Percentiles rank a stretch among this genome's conserved stretches.
Conservation (phyloP, 1,140 invertebrate genomes). For the Scaptomyza graminum region DNA sequence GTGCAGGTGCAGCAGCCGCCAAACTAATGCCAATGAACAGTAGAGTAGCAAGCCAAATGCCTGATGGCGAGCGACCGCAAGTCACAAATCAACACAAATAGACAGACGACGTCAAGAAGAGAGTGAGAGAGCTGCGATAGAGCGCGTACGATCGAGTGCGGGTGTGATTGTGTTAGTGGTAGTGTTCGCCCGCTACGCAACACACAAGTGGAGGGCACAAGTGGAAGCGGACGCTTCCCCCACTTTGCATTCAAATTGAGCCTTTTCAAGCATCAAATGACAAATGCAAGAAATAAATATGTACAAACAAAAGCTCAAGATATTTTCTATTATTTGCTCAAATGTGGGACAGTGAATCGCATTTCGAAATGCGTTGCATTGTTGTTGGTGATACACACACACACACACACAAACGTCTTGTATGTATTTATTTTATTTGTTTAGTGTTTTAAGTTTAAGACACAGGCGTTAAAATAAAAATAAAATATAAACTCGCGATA, state of each 20-base stretch:
- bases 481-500: conserved; percentile 32
- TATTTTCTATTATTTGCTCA: conserved; percentile 52
- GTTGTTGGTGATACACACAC: conserved; percentile 28
- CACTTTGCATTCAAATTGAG: conserved; percentile 44
- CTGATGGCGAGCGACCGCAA: conserved; percentile 25
- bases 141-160: conserved; percentile 9
- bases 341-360: conserved; percentile 53
- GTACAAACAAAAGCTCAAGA: conserved; percentile 43
- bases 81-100: conserved; percentile 60
- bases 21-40: conserved; percentile 71
- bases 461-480: conserved; percentile 42
- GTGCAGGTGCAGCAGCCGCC: conserved; percentile 55
- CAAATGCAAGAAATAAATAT: conserved; percentile 14
- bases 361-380: conserved; percentile 45
- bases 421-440: conserved; percentile 34
- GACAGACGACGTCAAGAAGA: conserved; percentile 22
- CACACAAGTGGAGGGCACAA: conserved; percentile 14
- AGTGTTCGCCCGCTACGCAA: conserved; percentile 41
- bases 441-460: conserved; percentile 38
- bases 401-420: conserved; percentile 10
- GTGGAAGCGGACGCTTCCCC: background rate
- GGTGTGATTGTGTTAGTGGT: background rate
- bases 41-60: conserved; percentile 59
- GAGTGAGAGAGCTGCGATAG: conserved; percentile 1
- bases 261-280: conserved; percentile 36